Percentiles rank a stretch among this genome's conserved stretches.
These are phyloP conservation scores for Herpetotheres cachinnans DNA, from an alignment of 2,113 vertebrate species.

Conservation along the genomic window DNA sequence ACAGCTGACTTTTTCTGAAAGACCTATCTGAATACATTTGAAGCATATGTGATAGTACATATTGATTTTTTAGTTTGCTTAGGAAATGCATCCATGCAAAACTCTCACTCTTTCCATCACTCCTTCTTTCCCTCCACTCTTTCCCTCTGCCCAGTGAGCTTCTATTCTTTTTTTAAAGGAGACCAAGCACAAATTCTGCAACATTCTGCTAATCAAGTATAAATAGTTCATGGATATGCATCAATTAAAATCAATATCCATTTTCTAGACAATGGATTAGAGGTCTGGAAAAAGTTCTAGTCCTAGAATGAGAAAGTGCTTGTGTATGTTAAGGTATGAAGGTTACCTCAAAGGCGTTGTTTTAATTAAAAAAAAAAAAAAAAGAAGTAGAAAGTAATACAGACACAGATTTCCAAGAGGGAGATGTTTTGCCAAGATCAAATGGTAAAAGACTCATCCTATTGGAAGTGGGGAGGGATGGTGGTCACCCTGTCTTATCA, in stretches of 20 bases:
- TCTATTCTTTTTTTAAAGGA: background rate
- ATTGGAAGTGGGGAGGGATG: background rate
- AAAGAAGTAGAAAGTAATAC: background rate
- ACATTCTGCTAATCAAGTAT: background rate
- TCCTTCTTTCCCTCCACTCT: background rate
- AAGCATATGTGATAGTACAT: background rate
- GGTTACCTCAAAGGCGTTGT: background rate
- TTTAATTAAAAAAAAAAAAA: background rate
- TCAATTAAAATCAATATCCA: slow-evolving; percentile 1
- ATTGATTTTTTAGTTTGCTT: background rate
- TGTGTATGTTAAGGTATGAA: background rate
- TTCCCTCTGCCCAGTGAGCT: background rate
- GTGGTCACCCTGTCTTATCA: background rate
- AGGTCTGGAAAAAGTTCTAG: background rate
- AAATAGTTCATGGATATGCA: background rate
- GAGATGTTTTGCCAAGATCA: background rate
- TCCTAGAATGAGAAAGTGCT: background rate
- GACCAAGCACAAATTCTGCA: background rate
- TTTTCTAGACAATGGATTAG: background rate
- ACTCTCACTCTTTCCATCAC: background rate
- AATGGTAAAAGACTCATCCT: background rate
- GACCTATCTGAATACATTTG: background rate
- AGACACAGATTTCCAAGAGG: background rate
- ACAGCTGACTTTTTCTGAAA: background rate
- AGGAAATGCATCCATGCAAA: background rate